Evolutionary conservation across 2,797 vertebrate species (phyloP).

Genomic region (Phrynocephalus guinanensis): DNA sequence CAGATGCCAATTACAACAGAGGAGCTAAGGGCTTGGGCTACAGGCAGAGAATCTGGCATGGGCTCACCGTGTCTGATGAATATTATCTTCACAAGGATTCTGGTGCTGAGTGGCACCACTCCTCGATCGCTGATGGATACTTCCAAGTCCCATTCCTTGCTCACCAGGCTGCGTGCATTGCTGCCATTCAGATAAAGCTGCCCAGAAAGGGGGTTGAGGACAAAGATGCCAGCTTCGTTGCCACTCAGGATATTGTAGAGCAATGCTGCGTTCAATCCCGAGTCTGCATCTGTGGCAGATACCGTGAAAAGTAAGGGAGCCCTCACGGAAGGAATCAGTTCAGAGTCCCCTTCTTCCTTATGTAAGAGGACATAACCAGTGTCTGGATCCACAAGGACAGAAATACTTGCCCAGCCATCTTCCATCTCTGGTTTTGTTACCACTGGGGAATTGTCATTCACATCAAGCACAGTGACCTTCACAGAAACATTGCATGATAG

Average conservation of each 20-base stretch:
- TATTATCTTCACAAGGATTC: conserved; percentile 78
- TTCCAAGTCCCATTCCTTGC: conserved; percentile 81
- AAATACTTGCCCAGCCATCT: conserved; percentile 81
- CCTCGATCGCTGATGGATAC: conserved; percentile 86
- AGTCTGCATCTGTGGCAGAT: conserved; percentile 86
- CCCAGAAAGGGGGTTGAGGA: conserved; percentile 82
- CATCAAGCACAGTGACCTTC: conserved; percentile 82
- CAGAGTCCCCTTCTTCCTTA: not conserved
- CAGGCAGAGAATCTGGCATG: conserved; percentile 82
- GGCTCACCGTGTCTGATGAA: conserved; percentile 87
- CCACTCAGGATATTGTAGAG: conserved; percentile 79
- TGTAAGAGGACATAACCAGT: conserved; percentile 77
- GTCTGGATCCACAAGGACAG: conserved; percentile 83
- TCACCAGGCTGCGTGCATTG: conserved; percentile 88
- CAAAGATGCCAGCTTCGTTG: conserved; percentile 78
- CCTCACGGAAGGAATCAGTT: accelerated
- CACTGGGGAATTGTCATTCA: conserved; percentile 88
- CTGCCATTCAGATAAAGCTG: conserved; percentile 88
- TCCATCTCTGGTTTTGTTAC: conserved; percentile 82
- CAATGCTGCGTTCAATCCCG: conserved; percentile 84
- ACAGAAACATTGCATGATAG: conserved; percentile 84
- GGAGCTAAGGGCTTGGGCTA: conserved; percentile 78
- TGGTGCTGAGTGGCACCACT: conserved; percentile 77
- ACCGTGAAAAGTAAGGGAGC: conserved; percentile 73
- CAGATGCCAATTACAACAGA: conserved; percentile 85